These are phyloP conservation scores for Nomada goodeniana DNA, from an alignment of 2,888 invertebrate genomes.

Conservation along the genomic window DNA sequence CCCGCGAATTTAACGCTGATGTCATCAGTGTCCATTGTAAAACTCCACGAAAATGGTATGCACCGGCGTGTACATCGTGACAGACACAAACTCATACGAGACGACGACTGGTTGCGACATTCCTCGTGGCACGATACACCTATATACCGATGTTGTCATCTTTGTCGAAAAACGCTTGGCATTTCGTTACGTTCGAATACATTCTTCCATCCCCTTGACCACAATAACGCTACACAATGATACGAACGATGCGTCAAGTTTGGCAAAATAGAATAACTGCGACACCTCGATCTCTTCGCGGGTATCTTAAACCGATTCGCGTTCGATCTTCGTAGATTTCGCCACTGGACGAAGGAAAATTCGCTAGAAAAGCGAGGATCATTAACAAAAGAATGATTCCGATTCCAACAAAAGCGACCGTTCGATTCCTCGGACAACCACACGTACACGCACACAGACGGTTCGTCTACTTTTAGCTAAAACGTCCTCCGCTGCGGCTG, in stretches of 20 bases:
- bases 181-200: neutral
- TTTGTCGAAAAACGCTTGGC: conserved; percentile 45
- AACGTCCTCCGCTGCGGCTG: conserved; percentile 77
- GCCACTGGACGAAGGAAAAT: neutral
- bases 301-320: too few relatives aligned
- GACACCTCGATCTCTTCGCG: neutral
- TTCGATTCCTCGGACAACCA: neutral
- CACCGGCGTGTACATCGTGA: conserved; percentile 1
- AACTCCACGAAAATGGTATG: conserved; percentile 20
- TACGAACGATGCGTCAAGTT: too few relatives aligned
- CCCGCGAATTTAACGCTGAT: conserved; percentile 20
- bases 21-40: conserved; percentile 18
- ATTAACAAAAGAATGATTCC: conserved; percentile 39
- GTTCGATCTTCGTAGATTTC: neutral
- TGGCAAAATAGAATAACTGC: too few relatives aligned
- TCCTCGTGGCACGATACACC: conserved; percentile 10
- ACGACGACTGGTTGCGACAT: conserved; percentile 31
- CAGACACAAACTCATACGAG: conserved; percentile 2
- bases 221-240: neutral
- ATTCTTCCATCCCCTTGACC: conserved; percentile 11
- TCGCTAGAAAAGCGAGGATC: neutral
- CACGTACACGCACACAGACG: conserved; percentile 7
- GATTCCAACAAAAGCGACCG: conserved; percentile 19
- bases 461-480: conserved; percentile 83
- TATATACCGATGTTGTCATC: conserved; percentile 41